A percentile compares a stretch with the other conserved stretches of the same genome.
These are phyloP conservation scores for Phalacrocorax pelagicus DNA, from an alignment of 2,113 vertebrate species.

Conservation along the genomic window DNA sequence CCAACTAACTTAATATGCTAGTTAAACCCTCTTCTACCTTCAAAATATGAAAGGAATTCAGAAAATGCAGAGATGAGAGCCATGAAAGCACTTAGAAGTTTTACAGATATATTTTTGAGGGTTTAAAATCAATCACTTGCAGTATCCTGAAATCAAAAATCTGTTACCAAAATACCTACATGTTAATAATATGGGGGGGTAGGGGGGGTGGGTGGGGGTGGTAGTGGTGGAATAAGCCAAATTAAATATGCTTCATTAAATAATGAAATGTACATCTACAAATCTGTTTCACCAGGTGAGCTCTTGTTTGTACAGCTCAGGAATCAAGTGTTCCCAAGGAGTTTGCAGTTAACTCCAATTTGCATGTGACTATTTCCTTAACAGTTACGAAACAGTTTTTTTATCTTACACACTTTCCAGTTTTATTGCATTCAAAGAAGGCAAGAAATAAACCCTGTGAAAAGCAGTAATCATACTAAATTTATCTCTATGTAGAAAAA, in stretches of 20 bases:
- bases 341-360: neutral
- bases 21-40: neutral
- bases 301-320: neutral
- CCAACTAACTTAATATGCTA: neutral
- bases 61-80: neutral
- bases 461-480: neutral
- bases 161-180: neutral
- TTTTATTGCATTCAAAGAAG: neutral
- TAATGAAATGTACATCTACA: neutral
- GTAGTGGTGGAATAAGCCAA: neutral
- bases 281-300: neutral
- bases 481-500: neutral
- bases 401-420: neutral
- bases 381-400: neutral
- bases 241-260: neutral
- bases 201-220: no score
- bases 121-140: neutral
- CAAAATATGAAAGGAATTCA: neutral
- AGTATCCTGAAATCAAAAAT: neutral
- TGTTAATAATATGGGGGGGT: neutral
- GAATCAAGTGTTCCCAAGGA: neutral
- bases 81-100: neutral
- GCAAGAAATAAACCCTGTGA: neutral
- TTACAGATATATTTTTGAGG: neutral
- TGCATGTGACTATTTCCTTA: neutral